These are phyloP conservation scores for Colletes latitarsis DNA, from an alignment of 1,140 invertebrate species.

Conservation along the genomic window DNA sequence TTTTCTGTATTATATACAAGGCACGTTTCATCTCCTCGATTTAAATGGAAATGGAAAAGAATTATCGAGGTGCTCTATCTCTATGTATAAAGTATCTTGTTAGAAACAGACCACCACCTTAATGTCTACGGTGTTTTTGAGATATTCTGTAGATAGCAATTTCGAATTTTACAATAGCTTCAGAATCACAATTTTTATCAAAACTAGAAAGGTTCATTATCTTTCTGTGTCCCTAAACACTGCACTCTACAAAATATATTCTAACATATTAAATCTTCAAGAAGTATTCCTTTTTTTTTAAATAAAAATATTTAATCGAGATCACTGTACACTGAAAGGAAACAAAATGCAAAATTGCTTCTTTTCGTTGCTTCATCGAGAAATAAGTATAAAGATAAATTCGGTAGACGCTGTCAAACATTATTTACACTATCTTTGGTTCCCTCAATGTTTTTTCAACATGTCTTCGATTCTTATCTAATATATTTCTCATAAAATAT, in stretches of 20 bases:
- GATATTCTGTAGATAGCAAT: too few relatives aligned
- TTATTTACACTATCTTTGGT: neutral
- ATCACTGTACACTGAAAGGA: neutral
- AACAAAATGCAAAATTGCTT: neutral
- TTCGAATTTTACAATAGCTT: too few relatives aligned
- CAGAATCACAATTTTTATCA: too few relatives aligned
- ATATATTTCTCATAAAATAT: neutral
- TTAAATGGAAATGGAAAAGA: constrained; percentile 5
- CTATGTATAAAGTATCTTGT: neutral
- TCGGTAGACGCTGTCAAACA: neutral
- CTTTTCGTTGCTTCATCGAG: neutral
- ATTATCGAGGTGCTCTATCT: neutral
- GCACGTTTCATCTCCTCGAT: neutral
- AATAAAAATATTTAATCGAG: neutral
- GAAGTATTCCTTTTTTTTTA: too few relatives aligned
- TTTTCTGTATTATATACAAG: neutral
- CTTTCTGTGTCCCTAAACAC: too few relatives aligned
- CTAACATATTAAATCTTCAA: too few relatives aligned
- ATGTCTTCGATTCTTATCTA: neutral
- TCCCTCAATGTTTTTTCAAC: neutral
- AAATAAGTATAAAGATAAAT: neutral
- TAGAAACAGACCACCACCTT: too few relatives aligned
- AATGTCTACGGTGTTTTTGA: too few relatives aligned
- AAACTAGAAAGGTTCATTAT: too few relatives aligned
- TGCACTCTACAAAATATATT: too few relatives aligned